Evolutionary conservation across 2,888 invertebrate genomes (phyloP).

Genomic region (Seira musarum): DNA sequence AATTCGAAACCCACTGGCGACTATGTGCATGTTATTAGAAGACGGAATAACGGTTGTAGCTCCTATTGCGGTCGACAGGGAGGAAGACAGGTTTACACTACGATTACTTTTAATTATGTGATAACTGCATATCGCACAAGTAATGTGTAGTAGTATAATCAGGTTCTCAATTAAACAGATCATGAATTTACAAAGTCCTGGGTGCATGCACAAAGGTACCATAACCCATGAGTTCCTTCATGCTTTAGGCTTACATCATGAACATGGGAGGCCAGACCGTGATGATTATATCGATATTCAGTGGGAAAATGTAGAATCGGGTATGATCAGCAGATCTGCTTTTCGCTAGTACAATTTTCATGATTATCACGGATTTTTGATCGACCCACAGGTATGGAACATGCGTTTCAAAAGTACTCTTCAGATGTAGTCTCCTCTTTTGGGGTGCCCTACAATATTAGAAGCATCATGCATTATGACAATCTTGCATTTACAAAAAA

Average conservation of each 20-base stretch:
- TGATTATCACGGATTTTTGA: not conserved
- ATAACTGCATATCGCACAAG: too few relatives aligned
- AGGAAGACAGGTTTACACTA: constrained; percentile 44
- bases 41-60: constrained; percentile 41
- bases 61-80: constrained; percentile 47
- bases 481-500: constrained; percentile 38
- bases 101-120: not conserved
- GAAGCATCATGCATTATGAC: constrained; percentile 56
- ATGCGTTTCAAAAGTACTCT: constrained; percentile 33
- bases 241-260: constrained; percentile 50
- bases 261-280: constrained; percentile 58
- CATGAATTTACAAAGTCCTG: constrained; percentile 47
- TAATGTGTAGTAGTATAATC: too few relatives aligned
- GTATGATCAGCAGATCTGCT: too few relatives aligned
- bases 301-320: constrained; percentile 51
- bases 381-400: constrained; percentile 8
- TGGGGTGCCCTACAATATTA: constrained; percentile 43
- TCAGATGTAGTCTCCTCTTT: constrained; percentile 1
- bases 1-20: constrained; percentile 47
- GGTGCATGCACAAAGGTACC: constrained; percentile 25
- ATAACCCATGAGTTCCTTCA: constrained; percentile 33
- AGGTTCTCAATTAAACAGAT: constrained; percentile 15
- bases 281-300: constrained; percentile 55
- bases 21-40: constrained; percentile 48
- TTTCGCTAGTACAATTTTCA: not conserved